A percentile compares a stretch with the other conserved stretches of the same genome.
phyloP scores from a whole-genome alignment of 2,113 vertebrate species.

The Pardalotus punctatus region DNA sequence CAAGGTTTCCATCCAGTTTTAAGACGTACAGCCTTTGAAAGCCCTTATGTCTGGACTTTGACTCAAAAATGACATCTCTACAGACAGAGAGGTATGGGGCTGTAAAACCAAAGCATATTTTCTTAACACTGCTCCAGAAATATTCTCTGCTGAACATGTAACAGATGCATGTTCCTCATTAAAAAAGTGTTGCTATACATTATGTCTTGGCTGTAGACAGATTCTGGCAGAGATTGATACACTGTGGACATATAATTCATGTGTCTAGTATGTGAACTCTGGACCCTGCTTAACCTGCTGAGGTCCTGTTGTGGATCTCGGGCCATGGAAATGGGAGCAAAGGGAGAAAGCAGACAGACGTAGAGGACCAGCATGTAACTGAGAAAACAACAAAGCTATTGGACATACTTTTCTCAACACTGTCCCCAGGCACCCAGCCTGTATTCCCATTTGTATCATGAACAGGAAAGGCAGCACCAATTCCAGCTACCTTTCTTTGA shows the following conservation, averaged over 20 bases:
- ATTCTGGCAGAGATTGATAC: constrained; percentile 50
- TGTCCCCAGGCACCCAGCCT: neutral
- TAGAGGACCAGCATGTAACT: neutral
- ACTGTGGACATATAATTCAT: constrained; percentile 55
- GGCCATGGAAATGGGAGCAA: neutral
- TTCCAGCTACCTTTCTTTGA: neutral
- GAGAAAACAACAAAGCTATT: neutral
- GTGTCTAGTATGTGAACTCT: constrained; percentile 36
- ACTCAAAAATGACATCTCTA: constrained; percentile 29
- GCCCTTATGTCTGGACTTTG: constrained; percentile 20
- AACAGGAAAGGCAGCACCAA: neutral
- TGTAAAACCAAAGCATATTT: constrained; percentile 55
- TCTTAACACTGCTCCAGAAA: constrained; percentile 59
- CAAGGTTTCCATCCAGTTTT: neutral
- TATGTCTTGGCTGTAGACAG: constrained; percentile 45
- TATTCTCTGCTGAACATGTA: constrained; percentile 54
- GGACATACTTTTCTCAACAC: neutral
- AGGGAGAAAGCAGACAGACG: neutral
- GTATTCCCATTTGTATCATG: neutral
- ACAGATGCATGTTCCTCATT: constrained; percentile 63
- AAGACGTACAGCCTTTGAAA: constrained; percentile 1
- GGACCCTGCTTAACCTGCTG: constrained; percentile 19
- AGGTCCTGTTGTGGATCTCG: neutral
- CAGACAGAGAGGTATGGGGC: neutral
- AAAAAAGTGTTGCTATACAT: constrained; percentile 59